Evolutionary conservation across 2,797 vertebrate species (phyloP), one percentile per base, ranked within the genome.

Genomic region (Xiphorhynchus erythropygius): DNA sequence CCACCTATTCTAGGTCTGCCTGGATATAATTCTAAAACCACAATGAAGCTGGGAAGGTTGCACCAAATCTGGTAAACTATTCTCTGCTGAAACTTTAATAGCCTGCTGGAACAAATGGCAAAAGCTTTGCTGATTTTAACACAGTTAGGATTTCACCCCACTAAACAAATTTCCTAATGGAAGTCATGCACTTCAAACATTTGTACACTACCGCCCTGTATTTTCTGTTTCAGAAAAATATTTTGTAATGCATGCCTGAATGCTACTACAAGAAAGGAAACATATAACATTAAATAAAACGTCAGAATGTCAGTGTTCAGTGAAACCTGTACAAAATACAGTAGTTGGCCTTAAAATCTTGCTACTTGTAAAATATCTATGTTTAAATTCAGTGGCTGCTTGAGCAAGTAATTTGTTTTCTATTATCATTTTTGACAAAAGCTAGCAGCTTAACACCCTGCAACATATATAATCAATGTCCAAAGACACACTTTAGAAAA

Each of bases 111-210:
- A 96, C 84, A 87, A 96, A 95, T 81, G 81, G 65, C n/a, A 81
- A 96, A 97, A 92, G 52, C 55, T 55, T 30, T 75, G 69, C 67
- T 89, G 92, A 91, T 92, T 95, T 95, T 89, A 81, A 85, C 65
- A 87, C 62, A 91, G 88, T 92, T 94, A 93, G n/a, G 44, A 93
- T 95, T 92, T 96, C 93, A 94, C 25, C 23, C 44, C 62, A 52
- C 46, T 57, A 89, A 89, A 87, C 6, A 77, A 53, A 75, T 90
- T 87, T 87, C 76, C 50, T 65, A 50, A 89, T 81, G 69, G 41
- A 87, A 96, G 41, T 83, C 78, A 67, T 69, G 62, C 41, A 90
- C 73, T 92, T 93, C 76, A 92, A 94, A 85, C 49, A 63, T 78
- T 85, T 93, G 35, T 57, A 68, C 24, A 14, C 46, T 62, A 37